Base-by-base conservation (phyloP, 2,797 vertebrate genomes). In the Aplochiton taeniatus region DNA sequence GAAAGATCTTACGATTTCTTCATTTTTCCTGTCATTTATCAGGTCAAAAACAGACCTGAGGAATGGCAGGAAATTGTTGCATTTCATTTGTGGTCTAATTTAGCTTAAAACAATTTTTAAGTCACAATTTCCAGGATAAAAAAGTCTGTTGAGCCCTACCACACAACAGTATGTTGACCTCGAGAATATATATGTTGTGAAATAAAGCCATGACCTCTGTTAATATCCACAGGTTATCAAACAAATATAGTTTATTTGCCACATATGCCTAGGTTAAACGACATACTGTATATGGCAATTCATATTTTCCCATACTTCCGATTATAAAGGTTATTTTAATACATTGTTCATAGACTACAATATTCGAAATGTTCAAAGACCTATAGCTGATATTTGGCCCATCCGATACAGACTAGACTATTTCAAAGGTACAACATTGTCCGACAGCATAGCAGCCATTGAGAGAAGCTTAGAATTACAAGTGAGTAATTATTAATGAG, bases 401-500 rank as follows among this genome's bases (percentile, higher is more conserved):
- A 61, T 62, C 31, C 11, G 45, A 68, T 49, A 50, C n/a, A 53
- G 20, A 59, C 72, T 16, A 16, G 31, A 42, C 13, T 55, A 55
- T 43, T 63, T 56, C 73, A 61, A 55, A 56, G 60, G 61, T 70
- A 48, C 73, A 69, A 58, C 54, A 69, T 64, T 72, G 69, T 66
- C 75, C 72, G 66, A 73, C 18, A 31, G 18, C 41, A 9, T 49
- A 49, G 11, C 70, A 52, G 75, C 67, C 53, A 73, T 65, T 11
- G 49, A 69, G 77, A 77, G 82, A 31, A 31, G 31, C 31, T 6
- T 86, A 76, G 69, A 75, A 62, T 85, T 83, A 75, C 78, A 79
- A 8, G 42, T 74, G 51, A 82, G 83, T 74, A 89, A 89, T 90
- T 83, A 91, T 90, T 85, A 78, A 91, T 88, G 87, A 91, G 85